These are phyloP conservation scores for Caranx melampygus DNA, from an alignment of 2,113 vertebrate genomes.

Conservation along the genomic window DNA sequence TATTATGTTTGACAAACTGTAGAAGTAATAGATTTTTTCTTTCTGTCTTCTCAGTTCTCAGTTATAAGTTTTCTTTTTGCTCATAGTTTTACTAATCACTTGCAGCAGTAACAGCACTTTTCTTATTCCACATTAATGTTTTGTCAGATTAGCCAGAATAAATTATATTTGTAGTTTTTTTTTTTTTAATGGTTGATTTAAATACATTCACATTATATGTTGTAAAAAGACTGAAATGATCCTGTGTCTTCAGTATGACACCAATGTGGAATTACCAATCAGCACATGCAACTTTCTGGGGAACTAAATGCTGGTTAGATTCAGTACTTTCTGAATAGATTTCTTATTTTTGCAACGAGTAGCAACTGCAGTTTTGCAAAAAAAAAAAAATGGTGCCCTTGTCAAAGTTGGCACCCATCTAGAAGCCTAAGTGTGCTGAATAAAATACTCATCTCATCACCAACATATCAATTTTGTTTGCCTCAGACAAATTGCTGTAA, in stretches of 20 bases:
- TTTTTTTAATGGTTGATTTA: neutral
- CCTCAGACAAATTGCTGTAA: conserved; percentile 42
- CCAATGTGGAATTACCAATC: neutral
- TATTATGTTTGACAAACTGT: conserved; percentile 61
- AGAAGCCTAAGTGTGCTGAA: conserved; percentile 26
- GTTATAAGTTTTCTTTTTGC: conserved; percentile 10
- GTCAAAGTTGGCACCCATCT: conserved; percentile 16
- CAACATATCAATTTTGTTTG: conserved; percentile 60
- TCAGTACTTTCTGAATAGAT: neutral
- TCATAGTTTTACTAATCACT: conserved; percentile 26
- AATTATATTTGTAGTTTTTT: neutral
- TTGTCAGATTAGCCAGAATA: conserved; percentile 3
- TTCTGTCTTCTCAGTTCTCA: conserved; percentile 12
- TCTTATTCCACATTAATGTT: conserved; percentile 6
- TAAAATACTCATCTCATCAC: conserved; percentile 58
- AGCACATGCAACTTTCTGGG: neutral
- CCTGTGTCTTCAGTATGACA: neutral
- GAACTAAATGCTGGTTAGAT: neutral
- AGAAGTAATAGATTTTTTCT: conserved; percentile 33
- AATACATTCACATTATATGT: conserved; percentile 3
- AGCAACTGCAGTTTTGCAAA: conserved; percentile 23
- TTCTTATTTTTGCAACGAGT: conserved; percentile 27
- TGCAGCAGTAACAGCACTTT: conserved; percentile 1
- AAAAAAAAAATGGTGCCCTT: neutral
- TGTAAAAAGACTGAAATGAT: neutral